Conservation (phyloP, 2,888 invertebrate genomes). For the Phoenoteleia sp. region DNA sequence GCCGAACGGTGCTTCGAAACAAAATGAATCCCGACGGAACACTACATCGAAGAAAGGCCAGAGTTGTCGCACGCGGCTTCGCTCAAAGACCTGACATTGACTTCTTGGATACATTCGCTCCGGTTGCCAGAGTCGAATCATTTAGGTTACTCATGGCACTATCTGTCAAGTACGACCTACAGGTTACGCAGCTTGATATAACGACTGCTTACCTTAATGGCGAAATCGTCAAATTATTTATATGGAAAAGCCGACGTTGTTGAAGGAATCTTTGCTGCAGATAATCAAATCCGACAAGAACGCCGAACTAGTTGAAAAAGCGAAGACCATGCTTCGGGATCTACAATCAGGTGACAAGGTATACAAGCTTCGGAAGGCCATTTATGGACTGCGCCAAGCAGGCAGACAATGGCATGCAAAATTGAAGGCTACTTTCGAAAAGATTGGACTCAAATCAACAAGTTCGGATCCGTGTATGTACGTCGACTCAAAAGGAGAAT, state of each 20-base stretch:
- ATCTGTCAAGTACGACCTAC: background rate
- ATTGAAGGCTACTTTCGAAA: slow-evolving; percentile 55
- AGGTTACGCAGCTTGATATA: slow-evolving; percentile 16
- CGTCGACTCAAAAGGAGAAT: slow-evolving; percentile 48
- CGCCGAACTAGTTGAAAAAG: background rate
- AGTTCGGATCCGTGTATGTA: slow-evolving; percentile 74
- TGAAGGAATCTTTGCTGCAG: background rate
- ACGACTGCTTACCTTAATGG: slow-evolving; percentile 32
- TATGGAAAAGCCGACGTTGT: slow-evolving; percentile 9
- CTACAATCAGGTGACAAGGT: slow-evolving; percentile 56
- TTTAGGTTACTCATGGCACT: slow-evolving; percentile 17
- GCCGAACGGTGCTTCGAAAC: background rate
- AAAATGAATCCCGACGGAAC: background rate
- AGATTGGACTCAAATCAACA: slow-evolving; percentile 58
- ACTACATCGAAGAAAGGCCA: slow-evolving; percentile 24
- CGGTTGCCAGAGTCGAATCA: slow-evolving; percentile 14
- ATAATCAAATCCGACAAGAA: background rate
- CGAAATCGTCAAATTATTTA: background rate
- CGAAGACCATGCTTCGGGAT: background rate
- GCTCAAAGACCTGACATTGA: slow-evolving; percentile 39
- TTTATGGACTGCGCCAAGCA: slow-evolving; percentile 75
- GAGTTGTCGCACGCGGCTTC: slow-evolving; percentile 55
- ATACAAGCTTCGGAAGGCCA: slow-evolving; percentile 68
- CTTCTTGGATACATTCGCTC: slow-evolving; percentile 41
- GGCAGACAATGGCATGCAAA: slow-evolving; percentile 72